These are phyloP conservation scores for Oreochromis niloticus DNA, from an alignment of 2,113 vertebrate species.

Conservation along the genomic window DNA sequence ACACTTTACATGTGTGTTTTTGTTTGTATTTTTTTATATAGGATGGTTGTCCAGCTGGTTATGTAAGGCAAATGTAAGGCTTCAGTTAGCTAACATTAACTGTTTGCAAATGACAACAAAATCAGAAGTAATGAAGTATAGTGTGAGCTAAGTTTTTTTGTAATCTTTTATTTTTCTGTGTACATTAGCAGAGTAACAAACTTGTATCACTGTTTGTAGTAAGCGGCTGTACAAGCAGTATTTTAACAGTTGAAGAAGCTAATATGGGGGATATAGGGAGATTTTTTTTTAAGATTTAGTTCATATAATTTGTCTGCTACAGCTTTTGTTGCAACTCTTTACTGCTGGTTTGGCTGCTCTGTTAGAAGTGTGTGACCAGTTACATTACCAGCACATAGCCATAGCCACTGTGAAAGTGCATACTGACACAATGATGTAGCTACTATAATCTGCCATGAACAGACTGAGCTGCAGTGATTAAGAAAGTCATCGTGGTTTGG, in stretches of 20 bases:
- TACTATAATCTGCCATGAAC: neutral
- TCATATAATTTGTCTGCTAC: neutral
- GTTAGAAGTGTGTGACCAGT: neutral
- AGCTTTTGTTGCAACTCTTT: neutral
- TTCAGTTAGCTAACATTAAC: neutral
- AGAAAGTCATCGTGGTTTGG: neutral
- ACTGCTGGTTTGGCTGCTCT: neutral
- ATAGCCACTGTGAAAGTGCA: neutral
- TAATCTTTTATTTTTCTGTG: neutral
- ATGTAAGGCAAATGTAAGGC: too few species aligned
- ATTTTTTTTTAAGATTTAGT: neutral
- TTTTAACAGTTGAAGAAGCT: too few species aligned
- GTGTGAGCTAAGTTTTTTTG: neutral
- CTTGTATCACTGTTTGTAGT: neutral
- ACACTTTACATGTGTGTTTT: neutral
- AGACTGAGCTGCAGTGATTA: neutral
- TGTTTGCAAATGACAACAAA: neutral
- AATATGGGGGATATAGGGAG: too few species aligned
- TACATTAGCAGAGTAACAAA: neutral
- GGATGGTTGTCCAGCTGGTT: neutral
- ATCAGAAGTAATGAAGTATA: neutral
- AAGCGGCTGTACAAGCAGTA: neutral
- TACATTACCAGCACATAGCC: neutral
- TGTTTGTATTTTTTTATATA: neutral
- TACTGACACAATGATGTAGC: neutral